Evolutionary conservation across 2,888 invertebrate genomes (phyloP).

Genomic region (Dinocampus coccinellae): DNA sequence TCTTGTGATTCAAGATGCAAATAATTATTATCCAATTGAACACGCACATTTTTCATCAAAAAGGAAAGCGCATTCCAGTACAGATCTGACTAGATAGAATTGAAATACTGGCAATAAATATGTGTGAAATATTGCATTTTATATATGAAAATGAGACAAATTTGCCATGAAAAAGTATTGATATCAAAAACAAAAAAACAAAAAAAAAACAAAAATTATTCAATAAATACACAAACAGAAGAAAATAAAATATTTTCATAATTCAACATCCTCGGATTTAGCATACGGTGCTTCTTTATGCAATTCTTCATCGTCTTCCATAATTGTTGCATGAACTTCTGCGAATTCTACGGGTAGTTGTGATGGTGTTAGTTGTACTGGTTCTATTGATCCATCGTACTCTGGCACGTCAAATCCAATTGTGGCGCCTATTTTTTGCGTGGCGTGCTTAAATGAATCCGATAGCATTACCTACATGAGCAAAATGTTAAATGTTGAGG

Average conservation of each 20-base stretch:
- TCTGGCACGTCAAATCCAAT: constrained; percentile 83
- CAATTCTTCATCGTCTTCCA: constrained; percentile 52
- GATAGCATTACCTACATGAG: constrained; percentile 74
- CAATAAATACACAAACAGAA: too few species aligned
- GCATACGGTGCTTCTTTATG: constrained; percentile 53
- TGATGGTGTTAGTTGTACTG: constrained; percentile 60
- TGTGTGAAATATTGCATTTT: not conserved
- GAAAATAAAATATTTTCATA: constrained; percentile 42
- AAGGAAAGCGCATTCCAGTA: not conserved
- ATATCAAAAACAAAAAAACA: not conserved
- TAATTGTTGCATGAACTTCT: constrained; percentile 59
- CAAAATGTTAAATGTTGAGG: not conserved
- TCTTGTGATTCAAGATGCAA: not conserved
- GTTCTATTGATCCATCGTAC: constrained; percentile 73
- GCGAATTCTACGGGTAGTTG: constrained; percentile 65
- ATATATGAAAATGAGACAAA: not conserved
- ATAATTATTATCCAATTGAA: not conserved
- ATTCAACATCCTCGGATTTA: constrained; percentile 59
- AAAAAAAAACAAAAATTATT: not conserved
- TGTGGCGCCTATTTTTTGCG: constrained; percentile 86
- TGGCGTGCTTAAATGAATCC: constrained; percentile 86
- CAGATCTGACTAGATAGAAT: not conserved
- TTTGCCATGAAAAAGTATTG: not conserved
- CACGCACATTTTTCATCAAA: not conserved
- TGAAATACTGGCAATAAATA: not conserved